Base-by-base conservation (phyloP, 2,113 vertebrate genomes). In the Eptesicus fuscus region DNA sequence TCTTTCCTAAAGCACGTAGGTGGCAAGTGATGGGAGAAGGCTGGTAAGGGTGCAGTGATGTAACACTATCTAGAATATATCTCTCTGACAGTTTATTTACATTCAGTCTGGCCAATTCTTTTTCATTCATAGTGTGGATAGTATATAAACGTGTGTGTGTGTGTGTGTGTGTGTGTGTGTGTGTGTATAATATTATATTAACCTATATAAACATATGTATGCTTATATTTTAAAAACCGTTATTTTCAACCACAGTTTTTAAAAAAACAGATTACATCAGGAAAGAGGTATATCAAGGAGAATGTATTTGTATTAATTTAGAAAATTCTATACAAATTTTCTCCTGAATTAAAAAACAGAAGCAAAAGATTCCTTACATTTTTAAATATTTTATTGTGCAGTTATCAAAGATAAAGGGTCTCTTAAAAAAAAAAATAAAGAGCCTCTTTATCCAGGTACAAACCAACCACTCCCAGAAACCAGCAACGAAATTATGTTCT, bases 291-390 rank as follows among this genome's bases (percentile, higher is more conserved):
- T n/a, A 61, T 65, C 18, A 90, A 90, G 44, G 77, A 82, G 59
- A 91, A 95, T 53, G 32, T 79, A 69, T 23, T 87, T 86, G 25
- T 89, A 91, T 70, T 49, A 69, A 32, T 70, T 76, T 70, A 11
- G 47, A 90, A 93, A 96, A 88, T 87, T 78, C 25, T 78, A 56
- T 12, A 47, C 3, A 35, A 83, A 9, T 92, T 69, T 85, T 91
- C 32, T 51, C 42, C 77, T 22, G 4, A 9, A 30, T 30, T 82
- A 70, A 78, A 49, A 44, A 94, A 91, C 17, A 94, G 65, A 91
- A 95, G 30, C 18, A 96, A 89, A 69, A 78, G 18, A 91, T n/a
- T 28, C 53, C 14, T 8, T 61, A 51, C 71, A 71, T 84, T 80
- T 85, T 85, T 44, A 65, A 88, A 65, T 61, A 42, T 17, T 71